A percentile compares a stretch with the other conserved stretches of the same genome.
phyloP scores from a whole-genome alignment of 2,888 invertebrate species.

The Peribatodes rhomboidaria region DNA sequence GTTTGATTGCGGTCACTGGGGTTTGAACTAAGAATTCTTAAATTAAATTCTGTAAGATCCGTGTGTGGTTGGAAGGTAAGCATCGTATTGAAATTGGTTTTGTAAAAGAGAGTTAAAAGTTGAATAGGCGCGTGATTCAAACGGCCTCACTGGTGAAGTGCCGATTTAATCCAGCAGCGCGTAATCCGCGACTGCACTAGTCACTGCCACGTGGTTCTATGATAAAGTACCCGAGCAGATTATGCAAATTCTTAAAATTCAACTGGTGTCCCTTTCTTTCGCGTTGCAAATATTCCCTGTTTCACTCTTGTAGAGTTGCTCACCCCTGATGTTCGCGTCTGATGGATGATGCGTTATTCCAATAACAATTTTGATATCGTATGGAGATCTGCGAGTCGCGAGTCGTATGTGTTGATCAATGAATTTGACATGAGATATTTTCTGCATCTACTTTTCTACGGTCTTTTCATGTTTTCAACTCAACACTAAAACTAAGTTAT shows the following conservation, averaged over 20 bases:
- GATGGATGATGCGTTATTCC: conserved; percentile 86
- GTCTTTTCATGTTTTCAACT: too few species aligned
- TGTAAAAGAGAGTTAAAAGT: conserved; percentile 20
- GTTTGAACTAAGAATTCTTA: conserved; percentile 48
- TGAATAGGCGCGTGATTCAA: conserved; percentile 57
- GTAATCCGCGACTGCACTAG: conserved; percentile 85
- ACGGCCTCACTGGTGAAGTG: conserved; percentile 63
- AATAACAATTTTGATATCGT: conserved; percentile 85
- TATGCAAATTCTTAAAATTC: conserved; percentile 85
- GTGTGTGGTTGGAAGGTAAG: conserved; percentile 27
- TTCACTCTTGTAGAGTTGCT: conserved; percentile 65
- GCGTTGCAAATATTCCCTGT: conserved; percentile 51
- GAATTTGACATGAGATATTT: conserved; percentile 10
- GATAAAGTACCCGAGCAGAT: conserved; percentile 85
- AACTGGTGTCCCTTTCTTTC: conserved; percentile 67
- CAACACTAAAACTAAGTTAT: too few species aligned
- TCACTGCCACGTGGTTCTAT: conserved; percentile 86
- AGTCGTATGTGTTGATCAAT: conserved; percentile 61
- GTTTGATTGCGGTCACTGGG: conserved; percentile 67
- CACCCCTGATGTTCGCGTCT: conserved; percentile 80
- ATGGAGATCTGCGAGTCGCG: conserved; percentile 79
- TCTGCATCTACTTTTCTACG: neutral
- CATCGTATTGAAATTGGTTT: conserved; percentile 16
- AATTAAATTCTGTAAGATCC: conserved; percentile 35
- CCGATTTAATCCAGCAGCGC: conserved; percentile 75